phyloP scores from a whole-genome alignment of 1,140 invertebrate species.

The Carposina sasakii region DNA sequence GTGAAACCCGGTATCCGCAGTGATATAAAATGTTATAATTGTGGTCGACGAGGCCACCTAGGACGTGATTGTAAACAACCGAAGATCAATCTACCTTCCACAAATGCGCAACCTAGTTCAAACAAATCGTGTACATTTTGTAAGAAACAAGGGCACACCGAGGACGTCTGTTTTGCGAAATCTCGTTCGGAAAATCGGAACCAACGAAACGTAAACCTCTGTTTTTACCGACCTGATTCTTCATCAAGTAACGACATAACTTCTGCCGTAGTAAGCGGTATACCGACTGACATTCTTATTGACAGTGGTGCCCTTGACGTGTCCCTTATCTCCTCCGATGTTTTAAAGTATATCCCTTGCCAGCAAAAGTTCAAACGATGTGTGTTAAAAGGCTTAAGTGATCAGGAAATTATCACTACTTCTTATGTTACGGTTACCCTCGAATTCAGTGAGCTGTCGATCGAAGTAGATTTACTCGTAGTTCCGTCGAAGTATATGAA shows the following conservation, averaged over 20 bases:
- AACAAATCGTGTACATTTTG: slow-evolving; percentile 18
- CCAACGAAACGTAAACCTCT: slow-evolving; percentile 19
- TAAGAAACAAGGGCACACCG: slow-evolving; percentile 21
- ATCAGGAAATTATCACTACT: slow-evolving; percentile 12
- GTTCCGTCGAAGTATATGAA: slow-evolving; percentile 17
- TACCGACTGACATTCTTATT: slow-evolving; percentile 24
- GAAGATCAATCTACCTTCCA: no score
- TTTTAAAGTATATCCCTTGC: slow-evolving; percentile 18
- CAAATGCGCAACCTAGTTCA: background rate
- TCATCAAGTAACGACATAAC: slow-evolving; percentile 9
- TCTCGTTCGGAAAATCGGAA: slow-evolving; percentile 12
- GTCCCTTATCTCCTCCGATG: slow-evolving; percentile 19
- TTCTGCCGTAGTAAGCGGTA: slow-evolving; percentile 14
- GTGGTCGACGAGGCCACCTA: slow-evolving; percentile 4
- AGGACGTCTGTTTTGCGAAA: slow-evolving; percentile 21
- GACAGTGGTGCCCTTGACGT: slow-evolving; percentile 24
- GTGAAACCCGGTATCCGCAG: background rate
- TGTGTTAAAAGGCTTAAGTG: slow-evolving; percentile 22
- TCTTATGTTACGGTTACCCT: slow-evolving; percentile 20
- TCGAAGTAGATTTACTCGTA: slow-evolving; percentile 26
- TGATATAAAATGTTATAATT: slow-evolving; percentile 15
- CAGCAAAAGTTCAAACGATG: slow-evolving; percentile 6
- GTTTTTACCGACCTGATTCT: background rate
- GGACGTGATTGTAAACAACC: background rate
- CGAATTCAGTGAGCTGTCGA: slow-evolving; percentile 20